Evolutionary conservation across 2,888 invertebrate species (phyloP), one percentile per base, ranked within the genome.

Genomic region (Drosophila macrothrix): DNA sequence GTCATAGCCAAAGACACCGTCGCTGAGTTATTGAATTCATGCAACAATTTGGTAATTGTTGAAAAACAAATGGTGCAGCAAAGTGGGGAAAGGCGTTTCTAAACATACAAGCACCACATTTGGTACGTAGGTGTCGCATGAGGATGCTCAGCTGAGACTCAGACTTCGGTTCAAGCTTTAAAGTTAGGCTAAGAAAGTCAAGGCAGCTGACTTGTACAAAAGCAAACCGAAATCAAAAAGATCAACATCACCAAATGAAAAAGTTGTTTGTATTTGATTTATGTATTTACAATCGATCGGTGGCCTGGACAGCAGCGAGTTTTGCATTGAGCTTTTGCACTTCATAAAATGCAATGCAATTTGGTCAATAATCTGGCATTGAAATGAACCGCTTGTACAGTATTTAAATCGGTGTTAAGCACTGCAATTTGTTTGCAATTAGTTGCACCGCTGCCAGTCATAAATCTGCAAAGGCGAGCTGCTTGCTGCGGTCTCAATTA

Each of bases 201-300:
- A 86, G 88, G 88, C 83, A 73, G 74, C 73, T 82, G 58, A 63
- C 59, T 88, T 76, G 66, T 78, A 50, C 46, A 59, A 49, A 67
- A 69, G 39, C 35, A 64, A 29, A 28, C 35, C 29, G 39, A 65
- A 65, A 61, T 61, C 53, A 66, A 67, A 66, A 67, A 68, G 55
- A 28, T 55, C 46, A 74, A 73, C 68, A 46, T 25, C 46, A 25
- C 2, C 69, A 77, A 65, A 67, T 69, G 64, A 76, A 80, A 85
- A 82, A 85, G 85, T 83, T 66, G 85, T 80, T 83, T 80, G 55
- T 39, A 63, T 83, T 85, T 83, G 83, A 83, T 83, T 83, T 83
- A 83, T 85, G 83, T 54, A 69, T 55, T 66, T 53, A 74, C 80
- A 83, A 65, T 68, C 77, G 67, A 76, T 73, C 54, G 68, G 52